Evolutionary conservation across 2,888 invertebrate genomes (phyloP).

Genomic region (Arrhopalites spinosus): DNA sequence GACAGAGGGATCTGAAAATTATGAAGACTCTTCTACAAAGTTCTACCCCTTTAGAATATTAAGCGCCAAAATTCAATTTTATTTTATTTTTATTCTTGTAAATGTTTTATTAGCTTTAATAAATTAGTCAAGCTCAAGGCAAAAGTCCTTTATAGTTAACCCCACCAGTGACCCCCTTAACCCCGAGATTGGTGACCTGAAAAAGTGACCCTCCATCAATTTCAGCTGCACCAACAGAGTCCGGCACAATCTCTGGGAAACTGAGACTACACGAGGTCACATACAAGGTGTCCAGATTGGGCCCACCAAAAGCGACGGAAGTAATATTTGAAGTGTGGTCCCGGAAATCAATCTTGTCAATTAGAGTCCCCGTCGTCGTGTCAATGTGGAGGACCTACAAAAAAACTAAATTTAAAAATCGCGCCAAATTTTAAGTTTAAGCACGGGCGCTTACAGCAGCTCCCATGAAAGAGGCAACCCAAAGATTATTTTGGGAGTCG

Average conservation of each 20-base stretch:
- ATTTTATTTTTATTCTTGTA: too few species aligned
- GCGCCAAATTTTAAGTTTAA: too few species aligned
- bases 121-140: too few species aligned
- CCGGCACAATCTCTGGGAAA: slow-evolving; percentile 42
- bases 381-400: slow-evolving; percentile 57
- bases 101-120: too few species aligned
- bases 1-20: too few species aligned
- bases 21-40: too few species aligned
- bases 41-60: too few species aligned
- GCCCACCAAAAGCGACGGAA: slow-evolving; percentile 73
- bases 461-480: slow-evolving; percentile 72
- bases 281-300: slow-evolving; percentile 67
- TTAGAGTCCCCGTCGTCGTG: background rate
- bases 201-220: slow-evolving; percentile 48
- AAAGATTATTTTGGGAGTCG: slow-evolving; percentile 75
- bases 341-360: slow-evolving; percentile 51
- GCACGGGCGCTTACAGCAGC: too few species aligned
- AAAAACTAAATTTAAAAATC: background rate
- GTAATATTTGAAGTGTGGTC: slow-evolving; percentile 64
- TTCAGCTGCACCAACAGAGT: too few species aligned
- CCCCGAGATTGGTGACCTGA: slow-evolving; percentile 49
- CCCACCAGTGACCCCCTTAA: slow-evolving; percentile 47
- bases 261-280: slow-evolving; percentile 63
- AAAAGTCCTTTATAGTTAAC: slow-evolving; percentile 46
- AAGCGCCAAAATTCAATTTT: too few species aligned